Evolutionary conservation across 37 sponge, comb jelly and placozoan species (phyloP), one percentile per base, ranked within the genome.

Genomic region (Axinella damicornis): DNA sequence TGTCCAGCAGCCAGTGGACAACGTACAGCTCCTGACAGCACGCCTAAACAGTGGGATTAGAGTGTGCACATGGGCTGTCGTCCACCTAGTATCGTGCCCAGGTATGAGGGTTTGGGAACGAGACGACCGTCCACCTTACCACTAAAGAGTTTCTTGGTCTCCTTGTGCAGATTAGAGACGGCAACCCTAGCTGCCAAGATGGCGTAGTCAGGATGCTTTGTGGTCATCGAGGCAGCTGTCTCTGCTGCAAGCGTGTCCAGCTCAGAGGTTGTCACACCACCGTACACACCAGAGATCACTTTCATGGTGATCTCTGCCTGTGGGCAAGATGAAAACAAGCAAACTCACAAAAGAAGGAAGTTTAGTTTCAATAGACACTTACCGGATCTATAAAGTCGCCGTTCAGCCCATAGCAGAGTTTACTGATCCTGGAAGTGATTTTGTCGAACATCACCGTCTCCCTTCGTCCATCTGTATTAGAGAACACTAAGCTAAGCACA

Each of bases 171-270:
- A 71, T 99, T 99, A 30, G 96, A 95, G 35, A 97, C 95, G 32
- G 96, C 94, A 34, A 99, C 95, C 21, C 99, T 85, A 20, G 98
- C 99, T 25, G 99, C 99, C 34, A 99, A 83, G 38, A 89, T 89
- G 62, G 98, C 98, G 74, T 97, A 99, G 94, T 99, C 99, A 0
- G 99, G 99, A 53, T 99, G 99, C 35, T 93, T 90, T 41, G 99
- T 99, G 57, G 99, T 95, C 88, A 99, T 95, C 17, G 98, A 78
- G 34, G 99, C 99, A 33, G 99, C 94, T 36, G 96, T 99, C 74
- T 99, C 99, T 30, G 99, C 99, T 19, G 99, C 99, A 25, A 99
- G 85, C n/a, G 96, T 99, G 92, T 99, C 99, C 67, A 99, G 90
- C 74, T 99, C 99, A 19, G 91, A 90, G 2, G 99, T 99, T 19